A percentile compares a stretch with the other conserved stretches of the same genome.
Conservation (phyloP, 2,888 invertebrate genomes). For the Oconnorella tubifera region DNA sequence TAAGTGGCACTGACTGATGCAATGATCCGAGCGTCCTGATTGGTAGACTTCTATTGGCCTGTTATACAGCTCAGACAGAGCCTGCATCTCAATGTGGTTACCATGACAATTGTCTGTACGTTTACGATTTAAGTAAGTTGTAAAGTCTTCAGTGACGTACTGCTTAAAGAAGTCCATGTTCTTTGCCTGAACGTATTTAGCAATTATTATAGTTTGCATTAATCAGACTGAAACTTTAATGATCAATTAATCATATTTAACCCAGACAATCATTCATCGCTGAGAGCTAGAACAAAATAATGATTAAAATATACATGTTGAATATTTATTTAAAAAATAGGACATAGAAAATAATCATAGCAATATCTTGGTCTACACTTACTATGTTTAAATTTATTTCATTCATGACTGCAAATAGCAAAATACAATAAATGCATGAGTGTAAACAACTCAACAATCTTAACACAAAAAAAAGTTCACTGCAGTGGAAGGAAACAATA, state of each 20-base stretch:
- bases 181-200: conserved; percentile 63
- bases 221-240: neutral
- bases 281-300: neutral
- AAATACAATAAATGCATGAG: no score
- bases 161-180: conserved; percentile 82
- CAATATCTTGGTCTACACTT: no score
- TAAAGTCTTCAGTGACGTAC: conserved; percentile 84
- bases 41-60: conserved; percentile 81
- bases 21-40: conserved; percentile 66
- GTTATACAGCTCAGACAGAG: conserved; percentile 83
- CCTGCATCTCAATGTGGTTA: conserved; percentile 86
- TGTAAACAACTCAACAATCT: no score
- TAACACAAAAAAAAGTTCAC: no score
- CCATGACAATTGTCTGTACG: conserved; percentile 76
- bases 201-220: neutral
- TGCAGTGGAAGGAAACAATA: no score
- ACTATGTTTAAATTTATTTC: no score
- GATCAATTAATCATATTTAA: no score
- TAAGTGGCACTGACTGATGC: neutral
- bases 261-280: neutral
- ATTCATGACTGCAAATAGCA: no score
- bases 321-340: no score
- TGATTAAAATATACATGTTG: no score
- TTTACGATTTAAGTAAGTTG: conserved; percentile 76
- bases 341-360: no score